Evolutionary conservation across 1,140 invertebrate genomes (phyloP).

Genomic region (Metopolophium dirhodum): DNA sequence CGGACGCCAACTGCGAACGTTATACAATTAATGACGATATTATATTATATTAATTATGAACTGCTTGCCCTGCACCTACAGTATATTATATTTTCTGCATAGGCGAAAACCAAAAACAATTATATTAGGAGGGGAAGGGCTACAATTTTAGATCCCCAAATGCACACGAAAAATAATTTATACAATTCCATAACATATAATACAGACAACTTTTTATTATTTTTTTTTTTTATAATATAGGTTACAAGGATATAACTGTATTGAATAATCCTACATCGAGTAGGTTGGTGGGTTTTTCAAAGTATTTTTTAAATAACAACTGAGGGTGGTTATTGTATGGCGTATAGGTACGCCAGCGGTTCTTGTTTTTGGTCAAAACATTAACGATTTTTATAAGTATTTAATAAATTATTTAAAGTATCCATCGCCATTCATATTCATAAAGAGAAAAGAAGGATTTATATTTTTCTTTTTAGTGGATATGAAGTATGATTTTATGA

Average conservation of each 20-base stretch:
- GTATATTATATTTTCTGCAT: neutral
- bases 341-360: too few relatives aligned
- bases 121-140: neutral
- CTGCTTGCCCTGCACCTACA: neutral
- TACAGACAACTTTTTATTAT: too few relatives aligned
- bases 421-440: neutral
- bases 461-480: neutral
- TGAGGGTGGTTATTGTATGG: too few relatives aligned
- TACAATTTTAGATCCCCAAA: neutral
- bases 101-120: neutral
- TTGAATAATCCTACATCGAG: too few relatives aligned
- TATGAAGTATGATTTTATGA: neutral
- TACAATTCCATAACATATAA: too few relatives aligned
- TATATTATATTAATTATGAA: neutral
- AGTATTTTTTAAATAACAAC: too few relatives aligned
- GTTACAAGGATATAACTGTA: too few relatives aligned
- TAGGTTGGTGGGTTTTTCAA: too few relatives aligned
- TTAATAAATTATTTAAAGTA: too few relatives aligned
- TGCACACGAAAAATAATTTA: neutral
- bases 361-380: too few relatives aligned
- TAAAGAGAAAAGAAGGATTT: neutral
- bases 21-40: neutral
- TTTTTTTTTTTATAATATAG: too few relatives aligned
- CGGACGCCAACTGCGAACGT: slow-evolving; percentile 69
- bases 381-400: too few relatives aligned